Evolutionary conservation across 1,140 invertebrate genomes (phyloP).

Genomic region (Hyphantria cunea): DNA sequence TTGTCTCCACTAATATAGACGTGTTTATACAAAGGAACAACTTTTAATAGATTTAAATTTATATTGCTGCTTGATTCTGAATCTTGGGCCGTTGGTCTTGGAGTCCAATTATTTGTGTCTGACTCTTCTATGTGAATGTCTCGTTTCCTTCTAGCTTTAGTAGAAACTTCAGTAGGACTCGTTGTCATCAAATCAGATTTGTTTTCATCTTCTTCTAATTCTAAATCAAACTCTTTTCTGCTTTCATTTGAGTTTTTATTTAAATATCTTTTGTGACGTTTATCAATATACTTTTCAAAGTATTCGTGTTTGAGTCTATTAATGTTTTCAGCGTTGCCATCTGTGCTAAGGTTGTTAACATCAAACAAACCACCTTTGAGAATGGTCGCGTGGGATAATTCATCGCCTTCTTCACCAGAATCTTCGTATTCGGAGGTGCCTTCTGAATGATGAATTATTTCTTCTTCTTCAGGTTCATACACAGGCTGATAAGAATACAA

Average conservation of each 20-base stretch:
- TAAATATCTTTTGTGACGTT: constrained; percentile 68
- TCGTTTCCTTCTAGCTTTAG: constrained; percentile 55
- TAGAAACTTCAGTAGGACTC: constrained; percentile 33
- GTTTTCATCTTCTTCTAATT: constrained; percentile 54
- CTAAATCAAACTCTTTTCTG: constrained; percentile 50
- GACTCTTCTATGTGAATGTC: constrained; percentile 55
- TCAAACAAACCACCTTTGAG: constrained; percentile 71
- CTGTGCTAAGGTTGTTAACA: constrained; percentile 37
- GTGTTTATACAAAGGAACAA: constrained; percentile 56
- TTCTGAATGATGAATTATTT: constrained; percentile 52
- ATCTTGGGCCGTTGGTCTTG: constrained; percentile 39
- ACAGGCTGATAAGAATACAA: constrained; percentile 76
- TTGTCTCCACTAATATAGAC: constrained; percentile 23
- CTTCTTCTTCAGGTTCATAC: constrained; percentile 70
- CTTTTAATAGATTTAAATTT: constrained; percentile 54
- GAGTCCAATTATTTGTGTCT: constrained; percentile 49
- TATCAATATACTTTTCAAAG: constrained; percentile 74
- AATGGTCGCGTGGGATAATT: constrained; percentile 53
- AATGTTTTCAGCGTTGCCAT: constrained; percentile 59
- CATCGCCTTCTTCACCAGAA: constrained; percentile 44
- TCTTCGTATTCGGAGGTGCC: constrained; percentile 49
- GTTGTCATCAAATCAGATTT: constrained; percentile 34
- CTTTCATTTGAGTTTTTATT: constrained; percentile 51
- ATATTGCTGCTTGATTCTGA: constrained; percentile 47
- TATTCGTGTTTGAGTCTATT: constrained; percentile 74